A percentile compares a stretch with the other conserved stretches of the same genome.
phyloP scores from a whole-genome alignment of 2,797 vertebrate species.

The Anguilla megastoma region DNA sequence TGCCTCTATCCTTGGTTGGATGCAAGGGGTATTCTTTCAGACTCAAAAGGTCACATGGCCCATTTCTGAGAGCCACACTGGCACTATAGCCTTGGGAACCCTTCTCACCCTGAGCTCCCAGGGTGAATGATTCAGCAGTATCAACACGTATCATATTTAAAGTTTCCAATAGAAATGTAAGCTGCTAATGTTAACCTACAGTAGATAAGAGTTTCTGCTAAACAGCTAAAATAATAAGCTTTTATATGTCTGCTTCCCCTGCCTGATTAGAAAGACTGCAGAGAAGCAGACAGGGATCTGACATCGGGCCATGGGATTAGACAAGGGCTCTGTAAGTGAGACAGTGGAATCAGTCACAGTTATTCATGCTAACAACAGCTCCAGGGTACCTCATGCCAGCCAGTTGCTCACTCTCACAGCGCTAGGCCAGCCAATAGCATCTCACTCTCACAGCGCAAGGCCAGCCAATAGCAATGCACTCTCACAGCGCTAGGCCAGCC shows the following conservation, averaged over 20 bases:
- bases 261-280: neutral
- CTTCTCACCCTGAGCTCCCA: neutral
- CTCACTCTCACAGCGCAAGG: neutral
- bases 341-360: neutral
- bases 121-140: neutral
- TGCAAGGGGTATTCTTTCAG: neutral
- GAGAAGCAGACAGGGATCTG: neutral
- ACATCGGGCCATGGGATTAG: neutral
- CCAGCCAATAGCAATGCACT: neutral
- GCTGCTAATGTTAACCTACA: neutral
- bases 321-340: neutral
- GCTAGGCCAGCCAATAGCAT: too few species aligned
- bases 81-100: neutral
- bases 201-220: neutral
- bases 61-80: neutral
- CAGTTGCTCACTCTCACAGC: neutral
- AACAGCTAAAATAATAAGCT: neutral
- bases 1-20: neutral
- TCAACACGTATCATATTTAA: neutral
- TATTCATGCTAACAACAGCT: neutral
- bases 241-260: neutral
- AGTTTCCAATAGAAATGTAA: neutral
- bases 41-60: neutral
- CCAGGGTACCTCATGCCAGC: neutral
- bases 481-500: neutral